These are phyloP conservation scores for Eucidaris tribuloides DNA, from an alignment of 35 echinoderm and acorn worm genomes.

Conservation along the genomic window DNA sequence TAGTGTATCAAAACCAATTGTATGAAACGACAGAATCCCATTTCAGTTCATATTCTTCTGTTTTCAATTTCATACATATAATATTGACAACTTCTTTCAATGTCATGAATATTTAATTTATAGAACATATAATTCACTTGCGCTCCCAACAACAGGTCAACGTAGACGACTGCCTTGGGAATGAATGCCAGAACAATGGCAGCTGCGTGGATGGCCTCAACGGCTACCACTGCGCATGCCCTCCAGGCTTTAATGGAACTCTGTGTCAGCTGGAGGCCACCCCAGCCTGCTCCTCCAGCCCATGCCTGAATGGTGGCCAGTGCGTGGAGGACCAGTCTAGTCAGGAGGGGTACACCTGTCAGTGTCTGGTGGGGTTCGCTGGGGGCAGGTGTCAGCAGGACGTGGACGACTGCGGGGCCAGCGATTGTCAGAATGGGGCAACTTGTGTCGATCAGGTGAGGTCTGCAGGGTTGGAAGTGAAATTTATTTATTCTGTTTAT, in stretches of 20 bases:
- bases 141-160: conserved; percentile 17
- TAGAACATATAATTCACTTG: too few species aligned
- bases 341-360: not conserved
- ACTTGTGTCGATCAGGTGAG: conserved; percentile 42
- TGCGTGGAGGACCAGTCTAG: not conserved
- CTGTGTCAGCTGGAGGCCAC: conserved; percentile 48
- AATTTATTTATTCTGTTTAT: too few species aligned
- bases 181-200: conserved; percentile 62
- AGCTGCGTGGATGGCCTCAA: conserved; percentile 51
- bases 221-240: conserved; percentile 51
- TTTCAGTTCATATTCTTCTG: too few species aligned
- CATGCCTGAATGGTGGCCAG: conserved; percentile 32
- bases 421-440: conserved; percentile 30
- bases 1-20: too few species aligned
- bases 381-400: not conserved
- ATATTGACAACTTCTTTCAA: too few species aligned
- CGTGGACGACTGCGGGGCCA: conserved; percentile 12
- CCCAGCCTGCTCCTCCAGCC: conserved; percentile 22
- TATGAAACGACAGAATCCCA: too few species aligned
- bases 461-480: too few species aligned
- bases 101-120: too few species aligned
- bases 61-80: too few species aligned
- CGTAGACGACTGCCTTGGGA: conserved; percentile 37
- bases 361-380: conserved; percentile 9
- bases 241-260: conserved; percentile 45